phyloP scores from a whole-genome alignment of 1,140 invertebrate species.

The Drosophila azteca region DNA sequence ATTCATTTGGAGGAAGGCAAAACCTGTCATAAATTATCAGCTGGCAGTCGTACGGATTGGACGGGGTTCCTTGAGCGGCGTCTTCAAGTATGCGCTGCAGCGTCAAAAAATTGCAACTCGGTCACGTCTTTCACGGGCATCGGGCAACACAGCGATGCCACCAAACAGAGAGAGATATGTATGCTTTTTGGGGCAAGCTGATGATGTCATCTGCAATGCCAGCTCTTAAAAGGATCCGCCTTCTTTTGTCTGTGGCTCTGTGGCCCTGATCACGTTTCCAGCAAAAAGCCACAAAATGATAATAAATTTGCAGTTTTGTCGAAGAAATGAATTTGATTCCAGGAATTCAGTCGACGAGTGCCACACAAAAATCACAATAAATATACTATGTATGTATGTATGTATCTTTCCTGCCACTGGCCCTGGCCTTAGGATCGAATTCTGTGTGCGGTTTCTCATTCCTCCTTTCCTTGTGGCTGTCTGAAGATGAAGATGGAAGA shows the following conservation, averaged over 20 bases:
- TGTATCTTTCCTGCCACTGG: constrained; percentile 11
- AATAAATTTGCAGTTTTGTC: constrained; percentile 60
- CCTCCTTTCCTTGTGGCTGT: constrained; percentile 2
- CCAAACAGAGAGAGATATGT: constrained; percentile 1
- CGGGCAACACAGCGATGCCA: constrained; percentile 7
- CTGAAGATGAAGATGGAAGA: neutral
- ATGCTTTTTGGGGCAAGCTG: constrained; percentile 8
- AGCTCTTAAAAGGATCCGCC: constrained; percentile 37
- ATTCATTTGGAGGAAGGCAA: constrained; percentile 63
- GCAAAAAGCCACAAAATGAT: constrained; percentile 15
- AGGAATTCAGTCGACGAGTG: constrained; percentile 38
- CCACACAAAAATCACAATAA: constrained; percentile 40
- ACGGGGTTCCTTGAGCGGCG: constrained; percentile 53
- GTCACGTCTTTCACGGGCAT: constrained; percentile 55
- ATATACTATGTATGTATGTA: neutral
- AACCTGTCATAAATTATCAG: constrained; percentile 71
- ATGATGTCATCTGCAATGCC: constrained; percentile 62
- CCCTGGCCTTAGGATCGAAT: constrained; percentile 16
- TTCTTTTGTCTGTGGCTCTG: constrained; percentile 12
- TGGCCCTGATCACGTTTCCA: constrained; percentile 46
- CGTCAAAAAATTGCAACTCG: constrained; percentile 49
- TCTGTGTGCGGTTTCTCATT: constrained; percentile 29
- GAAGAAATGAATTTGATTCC: constrained; percentile 60
- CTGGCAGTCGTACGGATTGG: constrained; percentile 6
- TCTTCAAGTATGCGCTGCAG: constrained; percentile 45